Percentiles rank a stretch among this genome's conserved stretches.
Conservation (phyloP, 2,888 invertebrate species). For the Prenolepis imparis region DNA sequence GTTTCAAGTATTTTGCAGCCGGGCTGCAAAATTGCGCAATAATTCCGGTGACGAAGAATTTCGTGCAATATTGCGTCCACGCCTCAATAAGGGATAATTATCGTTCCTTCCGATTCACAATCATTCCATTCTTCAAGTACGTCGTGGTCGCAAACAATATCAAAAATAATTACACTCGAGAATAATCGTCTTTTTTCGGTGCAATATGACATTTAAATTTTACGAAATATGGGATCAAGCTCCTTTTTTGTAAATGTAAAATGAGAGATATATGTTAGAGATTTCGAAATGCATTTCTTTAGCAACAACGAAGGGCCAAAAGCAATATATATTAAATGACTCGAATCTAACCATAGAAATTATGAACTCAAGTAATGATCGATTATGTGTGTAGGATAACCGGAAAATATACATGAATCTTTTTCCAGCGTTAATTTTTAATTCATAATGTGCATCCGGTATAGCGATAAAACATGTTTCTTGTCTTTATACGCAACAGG, state of each 20-base stretch:
- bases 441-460: background rate
- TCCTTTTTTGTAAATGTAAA: background rate
- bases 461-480: background rate
- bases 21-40: conserved; percentile 46
- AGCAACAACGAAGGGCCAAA: background rate
- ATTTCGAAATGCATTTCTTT: conserved; percentile 6
- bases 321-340: background rate
- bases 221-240: background rate
- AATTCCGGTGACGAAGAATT: conserved; percentile 16
- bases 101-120: conserved; percentile 4
- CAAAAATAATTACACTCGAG: background rate
- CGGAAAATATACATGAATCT: background rate
- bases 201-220: background rate
- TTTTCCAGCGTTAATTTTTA: background rate
- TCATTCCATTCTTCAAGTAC: background rate
- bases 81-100: background rate
- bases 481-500: background rate
- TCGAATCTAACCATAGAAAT: background rate
- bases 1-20: background rate
- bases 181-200: background rate
- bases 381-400: background rate
- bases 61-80: conserved; percentile 14
- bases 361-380: background rate
- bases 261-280: background rate
- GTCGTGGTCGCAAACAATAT: background rate